A percentile compares a stretch with the other conserved stretches of the same genome.
Conservation (phyloP, 2,797 vertebrate genomes). For the Lepidocolaptes lacrymiger region DNA sequence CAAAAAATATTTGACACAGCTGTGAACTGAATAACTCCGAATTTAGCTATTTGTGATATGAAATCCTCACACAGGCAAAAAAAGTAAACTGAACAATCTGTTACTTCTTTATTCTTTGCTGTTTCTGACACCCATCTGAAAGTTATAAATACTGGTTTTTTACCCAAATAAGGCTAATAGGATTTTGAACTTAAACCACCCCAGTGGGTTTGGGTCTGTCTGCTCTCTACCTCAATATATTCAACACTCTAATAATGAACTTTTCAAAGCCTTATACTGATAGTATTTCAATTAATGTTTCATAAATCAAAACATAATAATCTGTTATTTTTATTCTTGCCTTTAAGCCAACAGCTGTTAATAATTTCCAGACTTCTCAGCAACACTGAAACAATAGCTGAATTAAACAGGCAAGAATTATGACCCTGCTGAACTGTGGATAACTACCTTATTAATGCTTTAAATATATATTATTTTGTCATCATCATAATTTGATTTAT, state of each 20-base stretch:
- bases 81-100: not conserved
- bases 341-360: not conserved
- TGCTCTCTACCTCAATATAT: not conserved
- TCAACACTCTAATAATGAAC: not conserved
- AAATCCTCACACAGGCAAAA: not conserved
- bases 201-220: not conserved
- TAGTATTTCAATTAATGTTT: conserved; percentile 30
- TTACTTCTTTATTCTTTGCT: not conserved
- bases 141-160: not conserved
- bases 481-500: not conserved
- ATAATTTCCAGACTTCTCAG: not conserved
- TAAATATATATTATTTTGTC: conserved; percentile 20
- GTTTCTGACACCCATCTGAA: not conserved
- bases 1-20: not conserved
- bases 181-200: not conserved
- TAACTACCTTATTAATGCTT: not conserved
- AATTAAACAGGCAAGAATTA: not conserved
- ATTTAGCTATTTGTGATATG: not conserved
- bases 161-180: conserved; percentile 4
- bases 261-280: not conserved
- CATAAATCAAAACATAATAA: not conserved
- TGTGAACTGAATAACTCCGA: not conserved
- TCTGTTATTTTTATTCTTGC: not conserved
- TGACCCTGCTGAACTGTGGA: not conserved
- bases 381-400: not conserved